Percentiles rank a stretch among this genome's conserved stretches.
These are phyloP conservation scores for Halocynthia aurantium DNA, from an alignment of 23 tunicate genomes.

Conservation along the genomic window DNA sequence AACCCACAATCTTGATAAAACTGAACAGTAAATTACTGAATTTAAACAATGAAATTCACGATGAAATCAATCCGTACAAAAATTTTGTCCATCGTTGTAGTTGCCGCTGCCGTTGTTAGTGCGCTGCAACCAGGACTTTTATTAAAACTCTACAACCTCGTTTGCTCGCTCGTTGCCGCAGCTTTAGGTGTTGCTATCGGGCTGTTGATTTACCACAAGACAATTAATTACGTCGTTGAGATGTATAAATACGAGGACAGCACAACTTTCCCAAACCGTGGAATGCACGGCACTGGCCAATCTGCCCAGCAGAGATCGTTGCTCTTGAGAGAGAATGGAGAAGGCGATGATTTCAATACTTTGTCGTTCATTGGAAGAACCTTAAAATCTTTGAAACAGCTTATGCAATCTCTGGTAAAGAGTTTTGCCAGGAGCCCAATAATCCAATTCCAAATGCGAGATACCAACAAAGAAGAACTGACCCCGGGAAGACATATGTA, in stretches of 20 bases:
- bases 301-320: background rate
- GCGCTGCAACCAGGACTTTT: background rate
- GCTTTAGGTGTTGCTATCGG: background rate
- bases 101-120: background rate
- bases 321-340: background rate
- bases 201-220: background rate
- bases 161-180: background rate
- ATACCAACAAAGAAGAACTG: background rate
- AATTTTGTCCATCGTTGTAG: background rate
- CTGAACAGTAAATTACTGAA: background rate
- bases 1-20: background rate
- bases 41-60: background rate
- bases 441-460: too few relatives aligned
- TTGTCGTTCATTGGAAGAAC: background rate
- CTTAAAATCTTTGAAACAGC: background rate
- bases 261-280: background rate
- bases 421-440: background rate
- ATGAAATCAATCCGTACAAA: background rate
- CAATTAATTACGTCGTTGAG: background rate
- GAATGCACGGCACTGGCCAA: too few relatives aligned
- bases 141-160: background rate
- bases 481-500: constrained; percentile 9
- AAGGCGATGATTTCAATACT: background rate
- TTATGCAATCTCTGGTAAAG: background rate
- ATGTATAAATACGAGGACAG: background rate